phyloP scores from a whole-genome alignment of 2,797 vertebrate species.

The Sebastes vulpes region DNA sequence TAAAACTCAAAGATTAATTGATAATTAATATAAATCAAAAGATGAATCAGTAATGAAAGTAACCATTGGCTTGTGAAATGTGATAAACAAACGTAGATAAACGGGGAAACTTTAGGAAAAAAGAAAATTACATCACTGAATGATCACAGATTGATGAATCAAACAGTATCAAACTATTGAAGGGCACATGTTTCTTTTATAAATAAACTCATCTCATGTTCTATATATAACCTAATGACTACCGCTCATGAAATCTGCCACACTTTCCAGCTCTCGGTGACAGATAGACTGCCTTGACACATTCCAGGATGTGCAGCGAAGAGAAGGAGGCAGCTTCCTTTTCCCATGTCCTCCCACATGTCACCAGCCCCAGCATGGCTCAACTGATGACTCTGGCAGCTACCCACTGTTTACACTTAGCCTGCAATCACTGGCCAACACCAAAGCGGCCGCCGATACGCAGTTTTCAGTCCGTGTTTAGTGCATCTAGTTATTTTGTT shows the following conservation, averaged over 20 bases:
- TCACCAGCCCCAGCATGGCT: conserved; percentile 28
- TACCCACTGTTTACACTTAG: conserved; percentile 55
- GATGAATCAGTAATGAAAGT: background rate
- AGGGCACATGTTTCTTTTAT: background rate
- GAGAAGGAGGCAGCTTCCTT: conserved; percentile 28
- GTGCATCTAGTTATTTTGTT: background rate
- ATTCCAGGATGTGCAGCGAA: conserved; percentile 51
- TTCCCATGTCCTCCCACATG: conserved; percentile 53
- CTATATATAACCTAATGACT: conserved; percentile 18
- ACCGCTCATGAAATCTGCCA: conserved; percentile 23
- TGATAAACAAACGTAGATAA: background rate
- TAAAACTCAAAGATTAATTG: background rate
- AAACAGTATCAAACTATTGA: background rate
- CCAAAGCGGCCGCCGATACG: background rate
- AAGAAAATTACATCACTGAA: background rate
- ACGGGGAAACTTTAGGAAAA: background rate
- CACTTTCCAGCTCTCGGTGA: conserved; percentile 6
- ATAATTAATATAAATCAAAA: background rate
- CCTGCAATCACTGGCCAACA: conserved; percentile 19
- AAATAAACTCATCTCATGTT: conserved; percentile 11
- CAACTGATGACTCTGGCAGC: conserved; percentile 51
- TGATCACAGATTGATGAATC: background rate
- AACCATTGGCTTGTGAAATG: background rate
- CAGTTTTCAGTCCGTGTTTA: background rate
- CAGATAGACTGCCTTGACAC: conserved; percentile 45